A percentile compares a stretch with the other conserved stretches of the same genome.
Conservation (phyloP, 92 coral and sea anemone genomes). For the Porites divaricata region DNA sequence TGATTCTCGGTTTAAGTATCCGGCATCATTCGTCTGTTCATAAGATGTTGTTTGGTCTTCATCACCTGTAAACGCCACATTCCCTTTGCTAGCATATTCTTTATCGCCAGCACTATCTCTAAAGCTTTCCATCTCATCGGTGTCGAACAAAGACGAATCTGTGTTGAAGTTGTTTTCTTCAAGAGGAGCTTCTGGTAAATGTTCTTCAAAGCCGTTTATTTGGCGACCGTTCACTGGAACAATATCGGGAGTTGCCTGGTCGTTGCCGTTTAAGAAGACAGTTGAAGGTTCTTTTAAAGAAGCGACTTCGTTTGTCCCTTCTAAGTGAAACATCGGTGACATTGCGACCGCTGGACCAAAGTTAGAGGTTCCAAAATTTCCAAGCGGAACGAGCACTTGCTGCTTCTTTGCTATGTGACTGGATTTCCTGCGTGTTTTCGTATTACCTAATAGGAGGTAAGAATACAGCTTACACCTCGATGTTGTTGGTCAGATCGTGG, state of each 20-base stretch:
- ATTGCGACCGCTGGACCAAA: slow-evolving; percentile 5
- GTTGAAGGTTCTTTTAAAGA: slow-evolving; percentile 19
- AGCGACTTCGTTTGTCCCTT: slow-evolving; percentile 26
- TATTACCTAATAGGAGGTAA: slow-evolving; percentile 1
- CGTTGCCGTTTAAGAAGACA: slow-evolving; percentile 9
- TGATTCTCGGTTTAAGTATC: slow-evolving; percentile 1
- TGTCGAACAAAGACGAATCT: slow-evolving; percentile 30
- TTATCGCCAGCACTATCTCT: neutral
- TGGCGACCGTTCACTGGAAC: neutral
- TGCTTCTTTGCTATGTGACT: slow-evolving; percentile 21
- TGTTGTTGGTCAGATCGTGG: neutral
- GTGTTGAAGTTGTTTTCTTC: slow-evolving; percentile 13
- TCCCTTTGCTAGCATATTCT: neutral
- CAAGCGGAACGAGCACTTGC: slow-evolving; percentile 19
- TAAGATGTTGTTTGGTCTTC: neutral
- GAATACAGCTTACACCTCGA: neutral
- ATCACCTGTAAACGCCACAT: neutral
- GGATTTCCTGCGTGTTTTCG: slow-evolving; percentile 17
- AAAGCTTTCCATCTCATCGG: slow-evolving; percentile 14
- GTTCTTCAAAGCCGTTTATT: slow-evolving; percentile 12
- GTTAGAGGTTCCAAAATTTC: slow-evolving; percentile 3
- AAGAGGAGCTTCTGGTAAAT: slow-evolving; percentile 8
- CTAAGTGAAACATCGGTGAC: slow-evolving; percentile 17
- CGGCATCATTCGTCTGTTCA: slow-evolving; percentile 2
- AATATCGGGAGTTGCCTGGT: neutral